phyloP scores from a whole-genome alignment of 2,797 vertebrate species.

The Pseudopleuronectes americanus region DNA sequence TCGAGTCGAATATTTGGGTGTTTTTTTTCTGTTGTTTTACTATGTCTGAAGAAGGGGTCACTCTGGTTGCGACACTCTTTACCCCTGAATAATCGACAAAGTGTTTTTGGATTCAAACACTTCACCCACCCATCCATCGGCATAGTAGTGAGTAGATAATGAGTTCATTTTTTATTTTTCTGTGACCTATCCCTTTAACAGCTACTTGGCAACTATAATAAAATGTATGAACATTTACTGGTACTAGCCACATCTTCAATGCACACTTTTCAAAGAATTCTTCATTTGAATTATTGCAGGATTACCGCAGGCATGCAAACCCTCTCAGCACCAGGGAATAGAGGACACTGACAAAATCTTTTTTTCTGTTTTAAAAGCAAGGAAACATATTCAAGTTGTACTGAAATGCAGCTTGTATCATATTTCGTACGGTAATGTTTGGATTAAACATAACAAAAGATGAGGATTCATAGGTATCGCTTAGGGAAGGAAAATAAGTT shows the following conservation, averaged over 20 bases:
- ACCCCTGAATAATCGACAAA: too few relatives aligned
- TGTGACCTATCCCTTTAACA: constrained; percentile 14
- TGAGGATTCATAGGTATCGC: too few relatives aligned
- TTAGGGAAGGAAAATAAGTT: background rate
- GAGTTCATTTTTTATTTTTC: too few relatives aligned
- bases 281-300: background rate
- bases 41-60: too few relatives aligned
- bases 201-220: constrained; percentile 60
- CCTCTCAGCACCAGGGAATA: background rate
- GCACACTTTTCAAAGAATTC: constrained; percentile 3
- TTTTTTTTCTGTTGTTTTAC: too few relatives aligned
- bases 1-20: too few relatives aligned
- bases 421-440: background rate
- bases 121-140: too few relatives aligned
- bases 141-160: too few relatives aligned
- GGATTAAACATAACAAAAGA: background rate
- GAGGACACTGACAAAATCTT: background rate
- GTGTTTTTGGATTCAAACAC: too few relatives aligned
- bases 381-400: background rate
- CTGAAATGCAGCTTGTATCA: background rate
- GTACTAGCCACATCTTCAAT: background rate
- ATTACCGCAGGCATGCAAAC: background rate
- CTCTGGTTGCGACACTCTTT: constrained; percentile 9
- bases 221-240: constrained; percentile 27
- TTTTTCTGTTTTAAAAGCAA: background rate